phyloP scores from a whole-genome alignment of 2,797 vertebrate genomes.

The Spinus olivaceus region DNA sequence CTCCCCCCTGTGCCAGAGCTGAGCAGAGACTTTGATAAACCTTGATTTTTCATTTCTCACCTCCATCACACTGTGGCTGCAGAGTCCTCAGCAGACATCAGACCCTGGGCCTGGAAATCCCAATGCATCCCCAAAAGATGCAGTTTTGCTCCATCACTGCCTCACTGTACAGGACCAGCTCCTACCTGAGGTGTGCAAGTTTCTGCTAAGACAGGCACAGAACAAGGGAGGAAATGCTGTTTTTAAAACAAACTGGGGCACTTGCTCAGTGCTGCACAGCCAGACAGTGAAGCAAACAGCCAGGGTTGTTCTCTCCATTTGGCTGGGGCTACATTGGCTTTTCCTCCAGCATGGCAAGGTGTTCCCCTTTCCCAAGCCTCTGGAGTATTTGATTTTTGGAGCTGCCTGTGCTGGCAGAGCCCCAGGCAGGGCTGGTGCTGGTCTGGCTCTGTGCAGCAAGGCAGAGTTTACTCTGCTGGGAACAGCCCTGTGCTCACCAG shows the following conservation, averaged over 20 bases:
- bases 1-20: fast-evolving
- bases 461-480: neutral
- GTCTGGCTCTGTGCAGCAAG: neutral
- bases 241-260: neutral
- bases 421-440: neutral
- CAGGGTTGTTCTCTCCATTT: neutral
- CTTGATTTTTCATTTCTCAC: neutral
- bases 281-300: neutral
- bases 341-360: neutral
- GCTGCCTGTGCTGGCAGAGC: neutral
- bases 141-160: neutral
- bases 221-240: neutral
- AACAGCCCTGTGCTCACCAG: neutral
- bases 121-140: neutral
- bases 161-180: fast-evolving
- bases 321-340: neutral
- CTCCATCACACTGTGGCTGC: fast-evolving
- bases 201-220: neutral
- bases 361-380: neutral
- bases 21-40: neutral
- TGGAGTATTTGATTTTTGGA: neutral
- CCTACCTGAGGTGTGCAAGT: fast-evolving
- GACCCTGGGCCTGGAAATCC: neutral
- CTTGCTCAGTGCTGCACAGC: neutral
- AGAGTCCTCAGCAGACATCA: neutral